A percentile compares a stretch with the other conserved stretches of the same genome.
Evolutionary conservation across 2,113 vertebrate genomes (phyloP).

Genomic region (Mesitornis unicolor): DNA sequence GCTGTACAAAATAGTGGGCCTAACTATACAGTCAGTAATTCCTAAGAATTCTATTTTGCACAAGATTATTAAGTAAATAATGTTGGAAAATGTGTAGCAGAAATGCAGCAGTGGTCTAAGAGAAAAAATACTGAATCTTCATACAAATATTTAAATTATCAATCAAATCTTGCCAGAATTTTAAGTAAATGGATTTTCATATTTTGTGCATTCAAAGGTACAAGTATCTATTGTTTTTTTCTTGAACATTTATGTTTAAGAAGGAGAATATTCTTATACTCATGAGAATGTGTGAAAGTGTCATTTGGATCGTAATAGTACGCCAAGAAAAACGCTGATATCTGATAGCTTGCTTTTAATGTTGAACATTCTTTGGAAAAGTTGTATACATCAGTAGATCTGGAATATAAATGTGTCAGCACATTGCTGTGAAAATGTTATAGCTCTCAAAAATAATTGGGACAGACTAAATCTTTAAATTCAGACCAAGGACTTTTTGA

Average conservation of each 20-base stretch:
- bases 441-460: neutral
- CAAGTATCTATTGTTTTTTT: neutral
- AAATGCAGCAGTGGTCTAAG: neutral
- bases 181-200: neutral
- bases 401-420: neutral
- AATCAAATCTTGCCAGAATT: neutral
- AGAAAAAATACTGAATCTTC: neutral
- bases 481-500: neutral
- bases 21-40: neutral
- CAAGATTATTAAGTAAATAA: neutral
- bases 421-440: neutral
- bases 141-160: neutral
- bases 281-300: neutral
- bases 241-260: neutral
- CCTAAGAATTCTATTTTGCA: neutral
- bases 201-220: neutral
- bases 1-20: neutral
- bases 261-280: neutral
- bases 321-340: neutral
- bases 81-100: neutral
- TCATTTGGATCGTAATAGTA: neutral
- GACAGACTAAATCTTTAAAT: neutral
- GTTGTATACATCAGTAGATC: neutral
- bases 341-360: neutral
- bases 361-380: neutral